Percentiles rank a stretch among this genome's conserved stretches.
These are phyloP conservation scores for Chlorospingus flavigularis DNA, from an alignment of 2,797 vertebrate species.

Conservation along the genomic window DNA sequence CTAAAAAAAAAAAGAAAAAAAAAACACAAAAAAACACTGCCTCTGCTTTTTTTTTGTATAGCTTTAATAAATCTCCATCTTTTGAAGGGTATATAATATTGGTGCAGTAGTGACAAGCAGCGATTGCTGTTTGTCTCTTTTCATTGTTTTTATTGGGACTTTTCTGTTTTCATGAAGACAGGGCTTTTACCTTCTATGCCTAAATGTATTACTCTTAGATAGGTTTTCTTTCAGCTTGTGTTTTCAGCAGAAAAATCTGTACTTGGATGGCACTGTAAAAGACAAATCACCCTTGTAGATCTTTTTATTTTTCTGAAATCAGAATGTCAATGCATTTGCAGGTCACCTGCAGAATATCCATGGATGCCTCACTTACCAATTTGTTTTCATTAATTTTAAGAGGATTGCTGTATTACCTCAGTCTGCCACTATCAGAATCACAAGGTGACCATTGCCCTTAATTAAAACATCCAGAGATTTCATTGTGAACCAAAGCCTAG, in stretches of 20 bases:
- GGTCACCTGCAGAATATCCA: constrained; percentile 51
- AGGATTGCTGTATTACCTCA: constrained; percentile 56
- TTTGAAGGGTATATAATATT: constrained; percentile 22
- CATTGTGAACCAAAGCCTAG: constrained; percentile 87
- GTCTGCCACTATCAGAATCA: constrained; percentile 59
- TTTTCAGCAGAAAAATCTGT: constrained; percentile 43
- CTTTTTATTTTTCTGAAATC: constrained; percentile 21
- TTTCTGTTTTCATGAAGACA: constrained; percentile 18
- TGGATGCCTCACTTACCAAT: constrained; percentile 46
- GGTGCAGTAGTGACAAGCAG: constrained; percentile 47
- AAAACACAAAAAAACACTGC: constrained; percentile 31
- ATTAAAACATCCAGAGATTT: constrained; percentile 59
- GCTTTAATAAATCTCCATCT: constrained; percentile 56
- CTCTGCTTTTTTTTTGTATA: constrained; percentile 55
- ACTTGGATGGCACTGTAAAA: constrained; percentile 37
- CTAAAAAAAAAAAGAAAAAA: neutral
- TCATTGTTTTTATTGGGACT: neutral
- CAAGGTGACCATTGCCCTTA: constrained; percentile 63
- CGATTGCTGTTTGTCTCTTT: constrained; percentile 34
- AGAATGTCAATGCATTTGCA: constrained; percentile 56
- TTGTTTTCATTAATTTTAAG: constrained; percentile 12
- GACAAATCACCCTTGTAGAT: constrained; percentile 35
- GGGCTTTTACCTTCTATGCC: constrained; percentile 55
- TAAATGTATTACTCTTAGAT: constrained; percentile 9
- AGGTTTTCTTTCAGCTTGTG: constrained; percentile 28